Conservation (phyloP, 1,140 invertebrate species). For the Solenopsis invicta region DNA sequence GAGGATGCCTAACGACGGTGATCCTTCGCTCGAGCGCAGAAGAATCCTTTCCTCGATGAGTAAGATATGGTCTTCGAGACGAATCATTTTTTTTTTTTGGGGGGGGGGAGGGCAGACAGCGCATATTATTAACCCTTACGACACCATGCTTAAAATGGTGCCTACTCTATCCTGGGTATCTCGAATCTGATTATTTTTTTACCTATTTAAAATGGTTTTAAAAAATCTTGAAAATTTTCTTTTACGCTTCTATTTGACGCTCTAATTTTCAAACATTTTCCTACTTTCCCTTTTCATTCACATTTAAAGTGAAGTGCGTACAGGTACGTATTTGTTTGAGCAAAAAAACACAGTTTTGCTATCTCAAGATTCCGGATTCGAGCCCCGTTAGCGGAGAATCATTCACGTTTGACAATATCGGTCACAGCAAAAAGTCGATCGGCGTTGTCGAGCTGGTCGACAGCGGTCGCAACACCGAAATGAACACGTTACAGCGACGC, state of each 20-base stretch:
- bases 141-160: no score
- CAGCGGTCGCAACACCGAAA: slow-evolving; percentile 60
- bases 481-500: slow-evolving; percentile 68
- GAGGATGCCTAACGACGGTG: slow-evolving; percentile 57
- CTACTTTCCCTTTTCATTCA: no score
- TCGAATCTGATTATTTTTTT: no score
- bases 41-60: neutral
- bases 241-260: no score
- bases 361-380: neutral
- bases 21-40: slow-evolving; percentile 52
- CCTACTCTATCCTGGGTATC: no score
- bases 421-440: slow-evolving; percentile 50
- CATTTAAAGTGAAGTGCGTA: no score
- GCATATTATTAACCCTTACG: neutral
- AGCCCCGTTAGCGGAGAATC: neutral
- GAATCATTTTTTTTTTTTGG: slow-evolving; percentile 25
- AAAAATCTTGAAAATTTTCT: no score
- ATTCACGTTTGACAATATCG: neutral
- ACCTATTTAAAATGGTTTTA: no score
- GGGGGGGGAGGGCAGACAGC: neutral
- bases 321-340: no score
- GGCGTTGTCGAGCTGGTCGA: slow-evolving; percentile 31
- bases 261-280: no score
- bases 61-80: neutral
- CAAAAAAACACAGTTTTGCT: no score